A percentile compares a stretch with the other conserved stretches of the same genome.
Evolutionary conservation across 2,888 invertebrate species (phyloP).

Genomic region (Athrips mouffetella): DNA sequence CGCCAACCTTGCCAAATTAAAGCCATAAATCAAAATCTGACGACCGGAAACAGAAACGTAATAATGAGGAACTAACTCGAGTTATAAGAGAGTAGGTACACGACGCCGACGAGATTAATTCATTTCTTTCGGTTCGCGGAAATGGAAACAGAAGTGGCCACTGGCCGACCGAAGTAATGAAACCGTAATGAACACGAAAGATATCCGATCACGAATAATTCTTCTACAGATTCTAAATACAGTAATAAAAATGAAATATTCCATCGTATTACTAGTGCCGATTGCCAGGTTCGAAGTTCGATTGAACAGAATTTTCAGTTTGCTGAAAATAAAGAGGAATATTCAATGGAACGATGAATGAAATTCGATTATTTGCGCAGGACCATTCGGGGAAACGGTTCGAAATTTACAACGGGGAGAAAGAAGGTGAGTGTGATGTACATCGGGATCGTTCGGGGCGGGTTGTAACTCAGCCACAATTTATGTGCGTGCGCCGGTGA

Average conservation of each 20-base stretch:
- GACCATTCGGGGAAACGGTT: constrained; percentile 41
- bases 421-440: constrained; percentile 48
- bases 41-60: constrained; percentile 70
- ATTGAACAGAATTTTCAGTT: constrained; percentile 29
- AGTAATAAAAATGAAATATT: constrained; percentile 7
- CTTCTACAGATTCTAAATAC: constrained; percentile 4
- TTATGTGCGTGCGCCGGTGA: constrained; percentile 75
- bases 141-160: constrained; percentile 22
- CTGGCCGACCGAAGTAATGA: constrained; percentile 8
- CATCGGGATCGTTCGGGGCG: constrained; percentile 49
- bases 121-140: constrained; percentile 41
- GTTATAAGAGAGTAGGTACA: constrained; percentile 39
- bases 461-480: constrained; percentile 63
- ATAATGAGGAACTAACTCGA: constrained; percentile 66
- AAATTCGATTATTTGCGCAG: constrained; percentile 49
- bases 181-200: constrained; percentile 5
- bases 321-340: constrained; percentile 43
- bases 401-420: constrained; percentile 53
- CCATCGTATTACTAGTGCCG: constrained; percentile 6
- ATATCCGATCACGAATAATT: constrained; percentile 26
- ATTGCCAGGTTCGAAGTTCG: constrained; percentile 1
- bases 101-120: constrained; percentile 45
- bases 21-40: constrained; percentile 74
- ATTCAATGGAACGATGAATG: constrained; percentile 45
- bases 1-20: constrained; percentile 77